Evolutionary conservation across 1,140 invertebrate species (phyloP), one percentile per base, ranked within the genome.

Genomic region (Rhopalosiphum maidis): DNA sequence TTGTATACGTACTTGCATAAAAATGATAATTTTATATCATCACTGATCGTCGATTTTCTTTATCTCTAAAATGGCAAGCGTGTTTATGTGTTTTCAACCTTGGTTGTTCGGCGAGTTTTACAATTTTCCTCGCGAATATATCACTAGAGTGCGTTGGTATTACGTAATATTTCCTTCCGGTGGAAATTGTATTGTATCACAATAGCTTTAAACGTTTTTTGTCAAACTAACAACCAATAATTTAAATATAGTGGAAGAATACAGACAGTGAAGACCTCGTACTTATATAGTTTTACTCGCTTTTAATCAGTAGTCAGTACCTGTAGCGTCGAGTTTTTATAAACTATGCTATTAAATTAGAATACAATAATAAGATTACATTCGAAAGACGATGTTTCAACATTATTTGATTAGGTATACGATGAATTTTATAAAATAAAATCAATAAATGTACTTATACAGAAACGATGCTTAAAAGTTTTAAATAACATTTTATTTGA

Each of bases 111-210:
- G n/a, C 2, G 86, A 2, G 46, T 30, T 43, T 30, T 30, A 37
- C 23, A 51, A 48, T 35, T 35, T 7, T 35, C 35, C 46, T 88
- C 23, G 0, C 35, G 9, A 37, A 90, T 25, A 41, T 1, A 41
- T 55, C 25, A 41, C 51, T 55, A 90, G 88, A 90, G 88, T 60
- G 88, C 88, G 88, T 41, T 90, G 35, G 22, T 41, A 60, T 30
- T 90, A 90, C 88, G 37, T 55, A 37, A 21, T 30, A 22, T 55
- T 89, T 37, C 4, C 35, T 89, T 35, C 15, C 41, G 9, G n/a
- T 77, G 51, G 7, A 88, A 48, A 87, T 18, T 86, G 5, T 86
- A 86, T 25, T 25, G 8, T 43, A 46, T 46, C 25, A 43, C 55
- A 60, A 30, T 86, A 25, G 82, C 41, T 23, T 83, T 83, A 0